Evolutionary conservation across 2,113 vertebrate species (phyloP).

Genomic region (Ailurus styani): DNA sequence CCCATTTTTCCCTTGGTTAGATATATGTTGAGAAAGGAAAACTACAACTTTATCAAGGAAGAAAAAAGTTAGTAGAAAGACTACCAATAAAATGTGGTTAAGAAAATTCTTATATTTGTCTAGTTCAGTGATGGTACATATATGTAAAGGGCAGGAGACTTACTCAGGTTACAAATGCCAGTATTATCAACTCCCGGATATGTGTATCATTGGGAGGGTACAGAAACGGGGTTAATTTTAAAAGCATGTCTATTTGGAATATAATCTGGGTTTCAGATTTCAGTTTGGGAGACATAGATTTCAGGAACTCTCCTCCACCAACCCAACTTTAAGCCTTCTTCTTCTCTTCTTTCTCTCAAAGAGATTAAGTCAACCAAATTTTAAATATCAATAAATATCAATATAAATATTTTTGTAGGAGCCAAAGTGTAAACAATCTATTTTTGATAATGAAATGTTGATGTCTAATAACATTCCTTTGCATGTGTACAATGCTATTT

Average conservation of each 20-base stretch:
- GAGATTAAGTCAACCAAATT: neutral
- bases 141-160: neutral
- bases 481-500: neutral
- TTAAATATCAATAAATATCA: neutral
- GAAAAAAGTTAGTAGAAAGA: conserved; percentile 4
- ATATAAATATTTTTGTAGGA: neutral
- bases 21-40: neutral
- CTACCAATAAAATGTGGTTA: neutral
- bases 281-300: neutral
- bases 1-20: neutral
- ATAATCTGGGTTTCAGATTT: conserved; percentile 1
- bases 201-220: neutral
- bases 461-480: neutral
- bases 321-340: neutral
- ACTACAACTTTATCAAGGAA: neutral
- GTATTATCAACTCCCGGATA: neutral
- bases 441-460: conserved; percentile 30
- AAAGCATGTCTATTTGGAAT: neutral
- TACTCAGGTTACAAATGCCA: neutral
- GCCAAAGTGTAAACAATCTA: neutral
- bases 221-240: neutral
- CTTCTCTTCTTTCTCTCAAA: conserved; percentile 27
- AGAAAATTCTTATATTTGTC: neutral
- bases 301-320: neutral
- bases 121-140: neutral